Base-by-base conservation (phyloP, 2,113 vertebrate genomes). In the Leptobrachium leishanense region DNA sequence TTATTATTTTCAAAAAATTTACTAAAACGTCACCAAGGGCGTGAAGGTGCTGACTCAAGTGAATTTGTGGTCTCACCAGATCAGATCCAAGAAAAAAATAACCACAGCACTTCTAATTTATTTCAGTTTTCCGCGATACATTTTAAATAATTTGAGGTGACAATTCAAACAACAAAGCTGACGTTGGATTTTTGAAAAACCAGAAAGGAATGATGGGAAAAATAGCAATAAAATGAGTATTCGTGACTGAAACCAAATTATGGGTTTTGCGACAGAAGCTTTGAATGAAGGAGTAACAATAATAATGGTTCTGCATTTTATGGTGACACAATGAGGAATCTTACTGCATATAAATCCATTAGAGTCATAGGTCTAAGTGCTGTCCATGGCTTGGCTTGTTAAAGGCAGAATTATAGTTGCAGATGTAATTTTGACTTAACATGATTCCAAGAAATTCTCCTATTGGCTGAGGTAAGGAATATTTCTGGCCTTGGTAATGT, bases 241-340 rank as follows among this genome's bases (percentile, higher is more conserved):
- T 31, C 20, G 3, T 78, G 68, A 78, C 76, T 78, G 64, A 78
- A 39, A 10, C 44, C 50, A 78, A 78, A 78, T 78, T 63, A 65
- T 39, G 64, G 76, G 68, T 71, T 72, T 77, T 64, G 46, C 20
- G 20, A 31, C 62, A 59, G 62, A 78, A 65, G 68, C 68, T 64
- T 78, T 65, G 39, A 15, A 53, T 69, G 40, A 69, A 55, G 68
- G 68, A 42, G 76, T 50, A 43, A 41, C 57, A 7, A 11, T 39
- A 9, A 3, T 64, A 70, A 71, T 78, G 40, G 39, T 42, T 46
- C 12, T 39, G 66, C 31, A 46, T 69, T 76, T 77, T 43, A 57
- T 77, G n/a, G 75, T 77, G 75, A 77, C 75, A 77, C 54, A 69
- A 2, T 62, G 15, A 2, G 46, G 76, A 63, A 20, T 62, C 42